Base-by-base conservation (phyloP, 2,888 invertebrate genomes). In the Autographa pulchrina region DNA sequence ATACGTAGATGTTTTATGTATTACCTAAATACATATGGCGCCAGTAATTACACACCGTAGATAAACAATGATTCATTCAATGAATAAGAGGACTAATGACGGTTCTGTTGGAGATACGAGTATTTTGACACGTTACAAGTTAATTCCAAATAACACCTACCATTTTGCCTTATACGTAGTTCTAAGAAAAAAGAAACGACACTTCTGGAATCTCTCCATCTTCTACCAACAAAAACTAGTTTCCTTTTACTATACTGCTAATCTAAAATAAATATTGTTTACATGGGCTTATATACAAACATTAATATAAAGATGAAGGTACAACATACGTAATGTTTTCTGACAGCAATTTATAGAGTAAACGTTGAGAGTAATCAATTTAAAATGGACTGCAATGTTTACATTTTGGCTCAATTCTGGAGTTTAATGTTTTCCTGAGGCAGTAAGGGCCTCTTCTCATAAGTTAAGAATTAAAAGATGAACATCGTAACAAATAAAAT, bases 1-100 rank as follows among this genome's bases (percentile, higher is more conserved):
- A 7, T 48, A 48, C 48, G n/a, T 43, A 48, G 7, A 6, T 48
- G n/a, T 16, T 48, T n/a, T n/a, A 48, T 48, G 54, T 52, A 56
- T 62, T 9, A n/a, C n/a, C n/a, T n/a, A 3, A 58, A 62, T 32
- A 38, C 52, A 2, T n/a, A 9, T 32, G 43, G 20, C n/a, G 35
- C 20, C 18, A 66, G 59, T 71, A 75, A 66, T 64, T 64, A 80
- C n/a, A 52, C n/a, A 52, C 9, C 32, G 38, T 43, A 65, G 32
- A 61, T 43, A 63, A 20, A 64, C 14, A 52, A 48, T 68, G 70
- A 78, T 41, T 81, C 68, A 70, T 70, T 58, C 7, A 64, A 66
- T 73, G 43, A 74, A 59, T 62, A 77, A 52, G 38, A 58, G 11
- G 52, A 38, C 52, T 35, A 80, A 65, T 63, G 52, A 71, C 32